Percentiles rank a stretch among this genome's conserved stretches.
Evolutionary conservation across 1,140 invertebrate species (phyloP).

Genomic region (Apis mellifera): Amel_HAv3.1 CM009934.2:7619001-7619500

Average conservation of each 20-base stretch:
- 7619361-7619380: slow-evolving; percentile 8
- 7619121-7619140: not conserved
- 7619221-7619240: not conserved
- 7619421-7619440: not conserved
- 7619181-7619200: not conserved
- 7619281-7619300: not conserved
- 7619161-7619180: not conserved
- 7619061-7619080: too few species aligned
- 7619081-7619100: not conserved
- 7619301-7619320: slow-evolving; percentile 16
- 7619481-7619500: not conserved
- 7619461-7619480: not conserved
- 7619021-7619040: too few species aligned
- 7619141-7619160: not conserved
- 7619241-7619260: slow-evolving; percentile 10
- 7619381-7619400: slow-evolving; percentile 17
- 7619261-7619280: slow-evolving; percentile 21
- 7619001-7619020: too few species aligned
- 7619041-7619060: too few species aligned
- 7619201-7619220: slow-evolving; percentile 20
- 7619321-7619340: slow-evolving; percentile 25
- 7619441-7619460: slow-evolving; percentile 18
- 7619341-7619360: slow-evolving; percentile 29
- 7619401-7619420: not conserved
- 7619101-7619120: not conserved